phyloP scores from a whole-genome alignment of 2,797 vertebrate species.

The Notoglanidium macrostoma region DNA sequence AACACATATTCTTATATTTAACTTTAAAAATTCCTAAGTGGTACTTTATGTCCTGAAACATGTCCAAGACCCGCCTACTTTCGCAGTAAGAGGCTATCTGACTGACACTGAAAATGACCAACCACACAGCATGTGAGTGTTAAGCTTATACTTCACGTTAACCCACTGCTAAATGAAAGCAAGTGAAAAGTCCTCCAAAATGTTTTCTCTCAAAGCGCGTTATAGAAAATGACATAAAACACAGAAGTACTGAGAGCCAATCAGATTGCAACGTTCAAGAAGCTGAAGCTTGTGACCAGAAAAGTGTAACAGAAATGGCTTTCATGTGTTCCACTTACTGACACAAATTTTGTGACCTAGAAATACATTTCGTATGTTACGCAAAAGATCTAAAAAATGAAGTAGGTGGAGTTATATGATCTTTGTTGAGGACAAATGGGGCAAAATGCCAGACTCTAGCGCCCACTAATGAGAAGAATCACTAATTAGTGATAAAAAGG shows the following conservation, averaged over 20 bases:
- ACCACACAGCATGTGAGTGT: neutral
- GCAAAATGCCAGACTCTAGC: neutral
- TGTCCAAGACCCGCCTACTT: neutral
- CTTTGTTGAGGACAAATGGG: neutral
- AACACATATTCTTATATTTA: neutral
- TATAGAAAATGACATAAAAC: neutral
- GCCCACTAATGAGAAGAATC: neutral
- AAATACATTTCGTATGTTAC: neutral
- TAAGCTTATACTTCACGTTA: neutral
- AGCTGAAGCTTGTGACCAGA: neutral
- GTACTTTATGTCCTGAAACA: neutral
- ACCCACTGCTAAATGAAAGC: neutral
- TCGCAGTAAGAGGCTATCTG: too few species aligned
- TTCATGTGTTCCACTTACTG: neutral
- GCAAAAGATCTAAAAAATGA: neutral
- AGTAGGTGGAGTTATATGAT: neutral
- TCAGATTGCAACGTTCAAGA: neutral
- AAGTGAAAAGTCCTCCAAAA: neutral
- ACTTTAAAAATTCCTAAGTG: neutral
- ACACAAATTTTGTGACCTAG: neutral
- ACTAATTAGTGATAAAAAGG: neutral
- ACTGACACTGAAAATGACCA: too few species aligned
- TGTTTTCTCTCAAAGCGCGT: neutral
- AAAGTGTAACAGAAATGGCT: neutral
- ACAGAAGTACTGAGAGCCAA: neutral